Evolutionary conservation across 2,888 invertebrate genomes (phyloP), one percentile per base, ranked within the genome.

Genomic region (Stegophylla sp.): DNA sequence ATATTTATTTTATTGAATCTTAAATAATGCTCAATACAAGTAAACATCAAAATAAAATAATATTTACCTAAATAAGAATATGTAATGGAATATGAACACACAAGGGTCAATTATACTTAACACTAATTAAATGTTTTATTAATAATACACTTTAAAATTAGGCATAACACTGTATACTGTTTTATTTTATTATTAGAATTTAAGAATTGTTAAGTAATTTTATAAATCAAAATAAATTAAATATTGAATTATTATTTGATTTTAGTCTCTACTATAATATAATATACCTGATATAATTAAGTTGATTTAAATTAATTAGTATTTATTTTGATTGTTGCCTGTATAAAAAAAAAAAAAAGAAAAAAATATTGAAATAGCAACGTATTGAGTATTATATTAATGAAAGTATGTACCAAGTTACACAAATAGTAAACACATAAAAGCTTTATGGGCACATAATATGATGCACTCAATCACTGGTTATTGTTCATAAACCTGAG

Each of bases 141-240:
- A 28, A 73, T 20, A 28, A 61, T 61, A 20, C 13, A 63, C 20
- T 34, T 63, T 17, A 63, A 48, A 63, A 63, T 74, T 28, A 63
- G 17, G 26, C 17, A n/a, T 51, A 51, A n/a, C 51, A 63, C 48
- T 63, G 48, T 48, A 48, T 15, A 34, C 63, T 48, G 15, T 61
- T 73, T 74, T 74, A 63, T 63, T 74, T 74, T 74, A 74, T 73
- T 48, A 43, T 48, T 63, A 73, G 28, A 73, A n/a, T 17, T 61
- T 73, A 61, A 73, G 73, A 73, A 63, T 48, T 74, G 74, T 74
- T 74, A 74, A 74, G 28, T 63, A 34, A 63, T 74, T 74, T 63
- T 74, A 74, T 74, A 63, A 74, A 74, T 63, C 13, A 45, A 56
- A 48, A 74, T 23, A 74, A 74, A 48, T 20, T 23, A 2, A 43